Conservation (phyloP, 2,113 vertebrate genomes). For the Acanthochromis polyacanthus region DNA sequence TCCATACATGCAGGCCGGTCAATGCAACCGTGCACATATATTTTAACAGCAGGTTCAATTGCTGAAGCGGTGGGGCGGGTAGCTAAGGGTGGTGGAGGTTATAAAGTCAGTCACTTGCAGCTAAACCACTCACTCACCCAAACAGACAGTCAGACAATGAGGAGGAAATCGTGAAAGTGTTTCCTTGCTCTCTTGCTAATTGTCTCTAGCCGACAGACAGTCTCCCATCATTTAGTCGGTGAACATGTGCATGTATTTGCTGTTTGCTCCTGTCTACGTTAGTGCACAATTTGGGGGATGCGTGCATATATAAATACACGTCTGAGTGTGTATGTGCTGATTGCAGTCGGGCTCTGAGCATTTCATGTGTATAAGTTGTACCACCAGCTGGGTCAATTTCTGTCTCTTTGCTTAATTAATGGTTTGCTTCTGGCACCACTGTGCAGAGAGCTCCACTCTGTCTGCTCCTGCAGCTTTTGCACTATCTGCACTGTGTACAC, state of each 20-base stretch:
- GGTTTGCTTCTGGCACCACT: conserved; percentile 74
- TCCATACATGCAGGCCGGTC: conserved; percentile 38
- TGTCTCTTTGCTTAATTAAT: conserved; percentile 81
- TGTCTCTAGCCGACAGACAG: conserved; percentile 45
- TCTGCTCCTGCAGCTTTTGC: conserved; percentile 68
- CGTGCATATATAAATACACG: conserved; percentile 24
- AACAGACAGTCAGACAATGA: neutral
- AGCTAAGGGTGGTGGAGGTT: neutral
- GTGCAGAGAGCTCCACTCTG: conserved; percentile 68
- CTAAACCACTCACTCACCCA: conserved; percentile 4
- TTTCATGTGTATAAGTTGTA: conserved; percentile 58
- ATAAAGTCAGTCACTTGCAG: conserved; percentile 22
- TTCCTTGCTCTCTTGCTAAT: conserved; percentile 52
- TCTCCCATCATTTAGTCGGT: conserved; percentile 25
- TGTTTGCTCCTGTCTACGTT: conserved; percentile 20
- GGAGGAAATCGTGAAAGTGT: conserved; percentile 44
- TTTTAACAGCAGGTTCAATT: conserved; percentile 55
- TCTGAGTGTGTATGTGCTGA: conserved; percentile 4
- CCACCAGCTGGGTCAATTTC: conserved; percentile 79
- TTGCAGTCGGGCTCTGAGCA: conserved; percentile 21
- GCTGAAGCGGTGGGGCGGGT: conserved; percentile 11
- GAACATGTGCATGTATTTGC: conserved; percentile 7
- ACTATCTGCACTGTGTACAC: conserved; percentile 48
- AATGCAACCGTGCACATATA: conserved; percentile 32
- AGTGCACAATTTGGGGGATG: conserved; percentile 11